These are phyloP conservation scores for Spizaetus ornatus DNA, from an alignment of 2,113 vertebrate species.

Conservation along the genomic window DNA sequence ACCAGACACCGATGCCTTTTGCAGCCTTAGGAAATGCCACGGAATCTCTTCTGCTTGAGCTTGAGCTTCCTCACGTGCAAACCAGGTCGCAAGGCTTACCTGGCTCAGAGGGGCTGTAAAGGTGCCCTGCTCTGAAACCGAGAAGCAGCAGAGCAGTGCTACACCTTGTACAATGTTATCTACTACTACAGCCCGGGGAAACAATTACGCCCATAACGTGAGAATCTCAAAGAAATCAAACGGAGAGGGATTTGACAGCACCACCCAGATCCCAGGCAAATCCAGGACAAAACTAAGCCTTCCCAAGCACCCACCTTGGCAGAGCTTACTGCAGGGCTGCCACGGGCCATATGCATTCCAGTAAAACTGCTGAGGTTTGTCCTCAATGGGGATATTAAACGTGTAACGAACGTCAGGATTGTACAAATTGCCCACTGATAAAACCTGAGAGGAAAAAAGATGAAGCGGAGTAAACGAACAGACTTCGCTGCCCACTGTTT, in stretches of 20 bases:
- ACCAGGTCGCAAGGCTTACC: neutral
- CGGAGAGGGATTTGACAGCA: neutral
- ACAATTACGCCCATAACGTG: accelerated
- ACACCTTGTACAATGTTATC: neutral
- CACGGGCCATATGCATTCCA: slow-evolving; percentile 94
- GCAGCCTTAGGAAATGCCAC: neutral
- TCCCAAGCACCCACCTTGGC: slow-evolving; percentile 83
- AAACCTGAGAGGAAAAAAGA: slow-evolving; percentile 75
- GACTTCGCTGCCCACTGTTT: neutral
- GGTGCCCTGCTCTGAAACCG: neutral
- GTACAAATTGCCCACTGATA: slow-evolving; percentile 94
- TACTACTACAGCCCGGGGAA: neutral
- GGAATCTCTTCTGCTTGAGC: neutral
- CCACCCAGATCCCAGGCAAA: neutral
- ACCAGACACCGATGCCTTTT: neutral
- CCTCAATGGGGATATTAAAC: slow-evolving; percentile 96
- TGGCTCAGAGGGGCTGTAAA: neutral
- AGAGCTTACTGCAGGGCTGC: slow-evolving; percentile 92
- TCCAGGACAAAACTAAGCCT: neutral
- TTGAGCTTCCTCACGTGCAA: neutral
- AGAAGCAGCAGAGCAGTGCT: neutral
- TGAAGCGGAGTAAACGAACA: neutral
- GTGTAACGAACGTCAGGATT: slow-evolving; percentile 94
- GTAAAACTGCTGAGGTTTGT: slow-evolving; percentile 90
- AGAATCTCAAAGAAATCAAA: neutral